Conservation (phyloP, 2,113 vertebrate genomes). For the Perca fluviatilis region DNA sequence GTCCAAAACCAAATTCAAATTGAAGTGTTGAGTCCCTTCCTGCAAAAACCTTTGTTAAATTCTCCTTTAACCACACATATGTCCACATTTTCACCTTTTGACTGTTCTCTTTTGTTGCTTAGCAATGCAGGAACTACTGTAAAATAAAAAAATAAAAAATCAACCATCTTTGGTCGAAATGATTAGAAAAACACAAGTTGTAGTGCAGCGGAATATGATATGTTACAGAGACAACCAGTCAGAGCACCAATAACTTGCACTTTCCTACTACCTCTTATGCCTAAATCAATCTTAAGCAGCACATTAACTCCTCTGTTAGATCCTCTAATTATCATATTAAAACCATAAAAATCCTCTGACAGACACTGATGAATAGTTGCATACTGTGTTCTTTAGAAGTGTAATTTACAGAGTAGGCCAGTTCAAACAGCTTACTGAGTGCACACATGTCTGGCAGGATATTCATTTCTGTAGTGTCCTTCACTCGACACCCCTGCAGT, state of each 20-base stretch:
- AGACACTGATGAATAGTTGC: constrained; percentile 8
- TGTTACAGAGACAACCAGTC: neutral
- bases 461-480: constrained; percentile 46
- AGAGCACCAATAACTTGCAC: neutral
- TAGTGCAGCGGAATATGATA: neutral
- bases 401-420: constrained; percentile 22
- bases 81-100: neutral
- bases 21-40: neutral
- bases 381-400: constrained; percentile 5
- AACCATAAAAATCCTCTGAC: constrained; percentile 18
- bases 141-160: neutral
- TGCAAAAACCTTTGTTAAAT: neutral
- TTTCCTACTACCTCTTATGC: neutral
- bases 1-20: neutral
- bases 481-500: constrained; percentile 56
- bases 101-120: neutral
- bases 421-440: constrained; percentile 50
- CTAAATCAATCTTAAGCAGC: neutral
- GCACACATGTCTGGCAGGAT: constrained; percentile 56
- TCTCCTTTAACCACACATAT: neutral
- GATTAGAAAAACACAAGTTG: neutral
- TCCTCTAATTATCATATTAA: constrained; percentile 6
- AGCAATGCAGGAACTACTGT: neutral
- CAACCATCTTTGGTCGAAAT: neutral
- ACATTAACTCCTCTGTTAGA: neutral